Conservation (phyloP, 1,140 invertebrate species). For the Formica exsecta region DNA sequence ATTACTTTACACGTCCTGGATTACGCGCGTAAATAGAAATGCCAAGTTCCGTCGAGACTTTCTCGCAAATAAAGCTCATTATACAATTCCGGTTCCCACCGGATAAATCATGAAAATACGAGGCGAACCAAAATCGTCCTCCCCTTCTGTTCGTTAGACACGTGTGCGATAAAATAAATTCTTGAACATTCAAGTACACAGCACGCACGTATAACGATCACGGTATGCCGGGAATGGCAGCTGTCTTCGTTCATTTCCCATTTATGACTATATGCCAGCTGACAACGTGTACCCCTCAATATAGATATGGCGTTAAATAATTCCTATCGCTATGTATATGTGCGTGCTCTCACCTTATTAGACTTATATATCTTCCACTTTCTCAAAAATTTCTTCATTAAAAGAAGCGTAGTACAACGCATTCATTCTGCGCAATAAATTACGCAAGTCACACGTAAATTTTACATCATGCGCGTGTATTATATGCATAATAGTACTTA, state of each 20-base stretch:
- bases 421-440: conserved; percentile 30
- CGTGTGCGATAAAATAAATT: conserved; percentile 47
- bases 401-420: background rate
- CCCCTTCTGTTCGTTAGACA: conserved; percentile 42
- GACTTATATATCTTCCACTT: background rate
- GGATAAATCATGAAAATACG: background rate
- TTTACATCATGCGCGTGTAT: background rate
- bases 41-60: conserved; percentile 41
- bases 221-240: conserved; percentile 36
- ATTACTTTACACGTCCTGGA: conserved; percentile 29
- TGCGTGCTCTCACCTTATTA: background rate
- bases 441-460: background rate
- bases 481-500: background rate
- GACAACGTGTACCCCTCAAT: conserved; percentile 10
- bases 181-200: conserved; percentile 46
- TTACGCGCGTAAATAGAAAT: conserved; percentile 51
- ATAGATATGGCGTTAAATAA: conserved; percentile 46
- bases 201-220: conserved; percentile 10
- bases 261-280: conserved; percentile 31
- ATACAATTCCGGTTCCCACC: conserved; percentile 48
- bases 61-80: conserved; percentile 55
- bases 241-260: conserved; percentile 56
- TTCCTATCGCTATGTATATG: background rate
- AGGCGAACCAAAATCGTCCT: conserved; percentile 26
- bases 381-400: conserved; percentile 49